phyloP scores from a whole-genome alignment of 2,888 invertebrate species.

The Fragum whitleyi region DNA sequence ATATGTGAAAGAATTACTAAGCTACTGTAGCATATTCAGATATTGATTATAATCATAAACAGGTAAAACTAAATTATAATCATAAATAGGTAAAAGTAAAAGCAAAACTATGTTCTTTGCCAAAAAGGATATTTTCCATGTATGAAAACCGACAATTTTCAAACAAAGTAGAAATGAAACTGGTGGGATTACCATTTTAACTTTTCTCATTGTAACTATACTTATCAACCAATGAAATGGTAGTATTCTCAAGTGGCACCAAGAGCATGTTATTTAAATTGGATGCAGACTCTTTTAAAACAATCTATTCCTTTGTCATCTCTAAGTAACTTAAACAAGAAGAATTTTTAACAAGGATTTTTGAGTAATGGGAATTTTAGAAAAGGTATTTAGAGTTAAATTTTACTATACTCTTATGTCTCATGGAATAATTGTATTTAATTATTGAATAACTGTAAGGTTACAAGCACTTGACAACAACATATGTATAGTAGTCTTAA shows the following conservation, averaged over 20 bases:
- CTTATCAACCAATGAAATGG: not conserved
- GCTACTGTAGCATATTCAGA: no score
- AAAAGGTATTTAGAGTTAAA: constrained; percentile 1
- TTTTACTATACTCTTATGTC: not conserved
- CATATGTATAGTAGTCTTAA: no score
- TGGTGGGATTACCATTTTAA: not conserved
- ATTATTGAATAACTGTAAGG: not conserved
- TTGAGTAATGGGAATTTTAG: constrained; percentile 10
- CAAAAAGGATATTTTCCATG: no score
- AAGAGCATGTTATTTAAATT: constrained; percentile 2
- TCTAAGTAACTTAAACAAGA: not conserved
- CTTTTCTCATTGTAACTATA: not conserved
- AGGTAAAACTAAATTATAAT: no score
- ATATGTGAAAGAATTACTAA: no score
- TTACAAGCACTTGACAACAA: no score
- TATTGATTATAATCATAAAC: no score
- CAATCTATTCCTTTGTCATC: not conserved
- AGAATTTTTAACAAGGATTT: not conserved
- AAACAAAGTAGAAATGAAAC: not conserved
- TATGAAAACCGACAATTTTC: no score
- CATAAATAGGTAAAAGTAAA: no score
- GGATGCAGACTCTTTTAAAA: not conserved
- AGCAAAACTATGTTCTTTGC: no score
- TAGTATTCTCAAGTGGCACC: constrained; percentile 1
- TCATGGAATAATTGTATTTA: not conserved